Conservation (phyloP, 2,888 invertebrate species). For the Drosophila sordidula region DNA sequence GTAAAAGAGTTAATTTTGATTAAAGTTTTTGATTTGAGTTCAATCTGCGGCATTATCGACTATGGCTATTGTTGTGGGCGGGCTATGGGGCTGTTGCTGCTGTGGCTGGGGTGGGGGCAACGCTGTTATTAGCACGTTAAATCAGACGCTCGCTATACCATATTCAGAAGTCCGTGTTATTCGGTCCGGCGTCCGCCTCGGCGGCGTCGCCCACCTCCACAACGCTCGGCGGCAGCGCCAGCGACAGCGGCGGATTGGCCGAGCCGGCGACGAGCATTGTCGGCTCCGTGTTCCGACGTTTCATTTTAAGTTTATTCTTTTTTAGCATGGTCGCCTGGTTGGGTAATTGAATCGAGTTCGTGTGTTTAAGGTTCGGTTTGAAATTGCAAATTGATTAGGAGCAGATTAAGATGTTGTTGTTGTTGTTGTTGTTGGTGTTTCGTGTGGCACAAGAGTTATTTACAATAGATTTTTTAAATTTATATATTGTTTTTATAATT, state of each 20-base stretch:
- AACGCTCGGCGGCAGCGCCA: slow-evolving; percentile 83
- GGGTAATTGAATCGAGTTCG: slow-evolving; percentile 62
- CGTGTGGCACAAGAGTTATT: slow-evolving; percentile 25
- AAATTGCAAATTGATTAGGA: slow-evolving; percentile 22
- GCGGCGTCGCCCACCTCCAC: slow-evolving; percentile 79
- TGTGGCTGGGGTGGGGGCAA: slow-evolving; percentile 5
- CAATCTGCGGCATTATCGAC: slow-evolving; percentile 28
- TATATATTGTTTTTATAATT: slow-evolving; percentile 30
- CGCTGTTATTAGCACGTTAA: slow-evolving; percentile 86
- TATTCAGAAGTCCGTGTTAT: slow-evolving; percentile 88
- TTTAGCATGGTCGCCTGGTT: slow-evolving; percentile 99
- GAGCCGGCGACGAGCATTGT: slow-evolving; percentile 87
- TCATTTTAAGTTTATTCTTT: slow-evolving; percentile 98
- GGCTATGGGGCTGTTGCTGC: slow-evolving; percentile 18
- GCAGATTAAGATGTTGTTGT: slow-evolving; percentile 10
- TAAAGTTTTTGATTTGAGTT: slow-evolving; percentile 72
- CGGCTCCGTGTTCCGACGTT: slow-evolving; percentile 96
- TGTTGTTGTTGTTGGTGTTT: slow-evolving; percentile 30
- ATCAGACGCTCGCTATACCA: slow-evolving; percentile 91
- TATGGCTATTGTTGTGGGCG: slow-evolving; percentile 21
- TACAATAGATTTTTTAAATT: slow-evolving; percentile 28
- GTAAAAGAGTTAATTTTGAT: slow-evolving; percentile 65
- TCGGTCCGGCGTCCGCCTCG: slow-evolving; percentile 83
- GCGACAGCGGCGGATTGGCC: slow-evolving; percentile 84
- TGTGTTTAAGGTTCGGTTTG: slow-evolving; percentile 15